Conservation (phyloP, 2,888 invertebrate genomes). For the Idaea straminata region DNA sequence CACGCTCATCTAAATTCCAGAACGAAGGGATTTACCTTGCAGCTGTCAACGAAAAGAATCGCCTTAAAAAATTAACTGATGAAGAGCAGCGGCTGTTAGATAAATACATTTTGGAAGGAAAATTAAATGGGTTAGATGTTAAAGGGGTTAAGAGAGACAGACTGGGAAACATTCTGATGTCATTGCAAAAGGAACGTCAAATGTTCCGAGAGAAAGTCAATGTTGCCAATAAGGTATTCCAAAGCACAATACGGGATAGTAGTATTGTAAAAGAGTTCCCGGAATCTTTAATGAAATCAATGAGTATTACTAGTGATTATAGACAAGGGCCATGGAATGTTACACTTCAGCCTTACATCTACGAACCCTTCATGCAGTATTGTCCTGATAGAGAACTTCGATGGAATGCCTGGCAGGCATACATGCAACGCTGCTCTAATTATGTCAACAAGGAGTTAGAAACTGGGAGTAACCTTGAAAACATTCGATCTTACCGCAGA, state of each 20-base stretch:
- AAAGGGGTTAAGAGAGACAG: slow-evolving; percentile 71
- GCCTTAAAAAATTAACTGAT: slow-evolving; percentile 69
- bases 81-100: slow-evolving; percentile 86
- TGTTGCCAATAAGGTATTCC: slow-evolving; percentile 83
- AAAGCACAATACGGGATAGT: slow-evolving; percentile 83
- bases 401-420: slow-evolving; percentile 92
- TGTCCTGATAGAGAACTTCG: slow-evolving; percentile 89
- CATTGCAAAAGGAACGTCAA: slow-evolving; percentile 77
- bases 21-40: slow-evolving; percentile 85
- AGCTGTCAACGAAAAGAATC: slow-evolving; percentile 79
- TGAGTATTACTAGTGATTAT: slow-evolving; percentile 82
- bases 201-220: slow-evolving; percentile 85
- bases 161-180: slow-evolving; percentile 69
- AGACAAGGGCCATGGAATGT: slow-evolving; percentile 91
- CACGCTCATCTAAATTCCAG: slow-evolving; percentile 86
- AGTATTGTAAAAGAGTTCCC: slow-evolving; percentile 87
- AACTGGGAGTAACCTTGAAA: slow-evolving; percentile 88
- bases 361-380: slow-evolving; percentile 88
- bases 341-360: slow-evolving; percentile 86
- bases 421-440: slow-evolving; percentile 85
- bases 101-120: slow-evolving; percentile 90
- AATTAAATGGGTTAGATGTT: slow-evolving; percentile 89
- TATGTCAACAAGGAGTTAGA: slow-evolving; percentile 82
- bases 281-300: slow-evolving; percentile 81
- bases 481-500: slow-evolving; percentile 84